These are phyloP conservation scores for Agrilus mali DNA, from an alignment of 2,888 invertebrate genomes.

Conservation along the genomic window DNA sequence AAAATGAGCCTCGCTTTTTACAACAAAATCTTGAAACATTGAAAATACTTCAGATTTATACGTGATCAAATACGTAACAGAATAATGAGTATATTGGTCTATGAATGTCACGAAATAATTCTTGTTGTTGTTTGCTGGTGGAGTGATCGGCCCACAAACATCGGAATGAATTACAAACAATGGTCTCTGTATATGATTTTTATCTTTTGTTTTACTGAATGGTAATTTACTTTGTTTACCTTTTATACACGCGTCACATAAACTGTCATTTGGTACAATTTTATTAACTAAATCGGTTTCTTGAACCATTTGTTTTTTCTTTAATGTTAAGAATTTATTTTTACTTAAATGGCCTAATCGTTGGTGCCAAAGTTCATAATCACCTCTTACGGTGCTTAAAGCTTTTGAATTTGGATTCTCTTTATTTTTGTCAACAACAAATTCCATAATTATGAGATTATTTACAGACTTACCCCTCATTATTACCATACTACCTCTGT, in stretches of 20 bases:
- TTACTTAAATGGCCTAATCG: constrained; percentile 1
- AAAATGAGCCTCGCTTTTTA: constrained; percentile 11
- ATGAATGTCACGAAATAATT: constrained; percentile 9
- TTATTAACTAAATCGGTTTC: not conserved
- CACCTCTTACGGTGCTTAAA: not conserved
- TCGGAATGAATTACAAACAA: constrained; percentile 8
- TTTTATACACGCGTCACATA: constrained; percentile 4
- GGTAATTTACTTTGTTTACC: constrained; percentile 1
- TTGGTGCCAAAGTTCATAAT: constrained; percentile 1
- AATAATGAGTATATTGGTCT: constrained; percentile 11
- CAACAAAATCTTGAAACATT: constrained; percentile 9
- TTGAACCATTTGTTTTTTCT: not conserved
- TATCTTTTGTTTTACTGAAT: constrained; percentile 7
- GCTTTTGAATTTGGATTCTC: no score
- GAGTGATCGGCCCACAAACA: constrained; percentile 11
- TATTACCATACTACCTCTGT: not conserved
- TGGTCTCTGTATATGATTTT: constrained; percentile 7
- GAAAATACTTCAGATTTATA: constrained; percentile 11
- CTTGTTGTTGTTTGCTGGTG: constrained; percentile 9
- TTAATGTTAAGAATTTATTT: constrained; percentile 4
- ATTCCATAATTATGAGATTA: not conserved
- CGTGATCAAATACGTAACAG: constrained; percentile 8
- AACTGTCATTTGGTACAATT: constrained; percentile 6
- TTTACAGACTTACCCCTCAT: not conserved
- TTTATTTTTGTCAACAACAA: not conserved